Conservation (phyloP, 2,888 invertebrate genomes). For the Campaea margaritaria region DNA sequence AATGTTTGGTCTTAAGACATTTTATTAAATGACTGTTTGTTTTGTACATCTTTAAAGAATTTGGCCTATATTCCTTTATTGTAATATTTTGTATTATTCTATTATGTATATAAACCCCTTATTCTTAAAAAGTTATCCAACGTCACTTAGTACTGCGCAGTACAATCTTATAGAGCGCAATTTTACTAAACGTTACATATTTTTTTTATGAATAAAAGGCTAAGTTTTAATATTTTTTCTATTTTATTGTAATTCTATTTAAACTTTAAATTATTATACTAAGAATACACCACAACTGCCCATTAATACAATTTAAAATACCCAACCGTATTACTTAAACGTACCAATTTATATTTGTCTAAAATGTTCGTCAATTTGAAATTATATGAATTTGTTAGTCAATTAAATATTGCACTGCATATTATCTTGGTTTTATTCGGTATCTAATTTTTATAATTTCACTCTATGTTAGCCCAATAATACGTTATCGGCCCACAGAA, state of each 20-base stretch:
- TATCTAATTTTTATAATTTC: no score
- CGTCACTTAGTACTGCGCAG: no score
- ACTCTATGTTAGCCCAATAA: no score
- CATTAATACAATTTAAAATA: conserved; percentile 6
- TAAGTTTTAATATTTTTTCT: no score
- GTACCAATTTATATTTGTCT: conserved; percentile 38
- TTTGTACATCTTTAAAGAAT: conserved; percentile 3
- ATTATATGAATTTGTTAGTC: conserved; percentile 70
- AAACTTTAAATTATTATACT: no score
- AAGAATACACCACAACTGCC: conserved; percentile 32
- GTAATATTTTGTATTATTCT: background rate
- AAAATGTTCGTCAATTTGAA: conserved; percentile 56
- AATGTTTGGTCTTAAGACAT: conserved; percentile 9
- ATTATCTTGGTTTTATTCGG: conserved; percentile 33
- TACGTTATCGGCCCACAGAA: no score
- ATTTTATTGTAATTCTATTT: no score
- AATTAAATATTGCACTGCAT: conserved; percentile 74
- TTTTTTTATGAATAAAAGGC: no score
- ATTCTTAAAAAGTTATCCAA: no score
- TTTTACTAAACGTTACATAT: no score
- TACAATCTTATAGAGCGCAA: no score
- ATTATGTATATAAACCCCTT: background rate
- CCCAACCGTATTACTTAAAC: conserved; percentile 7
- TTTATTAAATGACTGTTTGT: conserved; percentile 13
- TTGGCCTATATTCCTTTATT: conserved; percentile 14